Conservation (phyloP, 2,797 vertebrate species). For the Tamandua tetradactyla region DNA sequence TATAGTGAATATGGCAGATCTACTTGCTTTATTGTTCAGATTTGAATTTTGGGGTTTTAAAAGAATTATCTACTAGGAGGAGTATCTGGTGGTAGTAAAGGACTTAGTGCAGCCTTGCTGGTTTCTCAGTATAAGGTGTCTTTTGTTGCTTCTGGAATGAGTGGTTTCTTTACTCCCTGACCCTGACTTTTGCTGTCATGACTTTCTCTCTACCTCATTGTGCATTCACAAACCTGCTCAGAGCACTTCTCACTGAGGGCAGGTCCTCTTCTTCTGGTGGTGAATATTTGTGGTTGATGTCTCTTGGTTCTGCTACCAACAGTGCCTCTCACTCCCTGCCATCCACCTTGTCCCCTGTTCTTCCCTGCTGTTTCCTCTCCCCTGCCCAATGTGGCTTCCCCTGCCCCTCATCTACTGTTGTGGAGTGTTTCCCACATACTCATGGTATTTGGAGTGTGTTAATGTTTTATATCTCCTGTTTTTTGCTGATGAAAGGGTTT, state of each 20-base stretch:
- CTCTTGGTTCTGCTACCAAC: not conserved
- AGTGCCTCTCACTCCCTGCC: not conserved
- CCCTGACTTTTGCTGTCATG: not conserved
- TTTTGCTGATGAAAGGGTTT: not conserved
- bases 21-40: not conserved
- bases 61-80: not conserved
- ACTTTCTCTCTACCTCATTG: not conserved
- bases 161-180: not conserved
- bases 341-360: fast-evolving
- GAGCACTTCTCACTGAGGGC: not conserved
- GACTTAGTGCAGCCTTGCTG: not conserved
- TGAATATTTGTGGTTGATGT: not conserved
- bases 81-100: not conserved
- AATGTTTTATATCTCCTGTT: not conserved
- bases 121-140: not conserved
- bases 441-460: not conserved
- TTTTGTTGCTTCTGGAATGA: not conserved
- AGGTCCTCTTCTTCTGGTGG: not conserved
- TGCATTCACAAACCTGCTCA: not conserved
- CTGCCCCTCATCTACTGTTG: not conserved
- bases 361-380: not conserved
- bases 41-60: not conserved
- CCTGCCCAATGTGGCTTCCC: not conserved
- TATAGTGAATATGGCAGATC: not conserved
- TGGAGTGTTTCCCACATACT: not conserved